Evolutionary conservation across 2,113 vertebrate species (phyloP).

Genomic region (Etheostoma cragini): DNA sequence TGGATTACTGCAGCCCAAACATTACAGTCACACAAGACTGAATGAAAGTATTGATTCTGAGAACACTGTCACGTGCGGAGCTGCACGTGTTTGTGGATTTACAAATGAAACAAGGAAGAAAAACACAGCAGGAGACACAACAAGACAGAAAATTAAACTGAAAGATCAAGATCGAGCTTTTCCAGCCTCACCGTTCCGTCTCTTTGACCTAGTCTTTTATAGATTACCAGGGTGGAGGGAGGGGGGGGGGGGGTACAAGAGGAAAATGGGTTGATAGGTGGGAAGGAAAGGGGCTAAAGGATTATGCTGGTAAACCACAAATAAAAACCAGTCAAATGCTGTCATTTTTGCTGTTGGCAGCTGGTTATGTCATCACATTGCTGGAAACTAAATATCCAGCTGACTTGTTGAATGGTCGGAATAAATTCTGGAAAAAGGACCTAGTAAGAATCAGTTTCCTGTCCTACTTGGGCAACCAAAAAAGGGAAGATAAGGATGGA

Average conservation of each 20-base stretch:
- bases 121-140: background rate
- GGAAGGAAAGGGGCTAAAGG: background rate
- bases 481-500: slow-evolving; percentile 1
- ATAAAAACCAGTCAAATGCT: slow-evolving; percentile 3
- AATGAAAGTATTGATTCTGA: background rate
- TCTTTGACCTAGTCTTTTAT: slow-evolving; percentile 75
- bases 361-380: background rate
- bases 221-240: slow-evolving; percentile 67
- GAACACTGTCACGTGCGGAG: background rate
- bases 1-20: slow-evolving; percentile 5
- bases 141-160: background rate
- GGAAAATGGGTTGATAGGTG: background rate
- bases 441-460: background rate
- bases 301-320: background rate
- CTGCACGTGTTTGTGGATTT: background rate
- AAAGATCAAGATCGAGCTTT: slow-evolving; percentile 12
- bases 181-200: background rate
- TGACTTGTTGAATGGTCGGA: background rate
- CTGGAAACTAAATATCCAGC: background rate
- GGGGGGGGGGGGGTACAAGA: background rate
- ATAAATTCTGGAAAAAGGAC: background rate
- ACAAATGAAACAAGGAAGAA: background rate
- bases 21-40: background rate
- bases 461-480: background rate
- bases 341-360: background rate